These are phyloP conservation scores for Melospiza georgiana DNA, from an alignment of 2,113 vertebrate genomes.

Conservation along the genomic window DNA sequence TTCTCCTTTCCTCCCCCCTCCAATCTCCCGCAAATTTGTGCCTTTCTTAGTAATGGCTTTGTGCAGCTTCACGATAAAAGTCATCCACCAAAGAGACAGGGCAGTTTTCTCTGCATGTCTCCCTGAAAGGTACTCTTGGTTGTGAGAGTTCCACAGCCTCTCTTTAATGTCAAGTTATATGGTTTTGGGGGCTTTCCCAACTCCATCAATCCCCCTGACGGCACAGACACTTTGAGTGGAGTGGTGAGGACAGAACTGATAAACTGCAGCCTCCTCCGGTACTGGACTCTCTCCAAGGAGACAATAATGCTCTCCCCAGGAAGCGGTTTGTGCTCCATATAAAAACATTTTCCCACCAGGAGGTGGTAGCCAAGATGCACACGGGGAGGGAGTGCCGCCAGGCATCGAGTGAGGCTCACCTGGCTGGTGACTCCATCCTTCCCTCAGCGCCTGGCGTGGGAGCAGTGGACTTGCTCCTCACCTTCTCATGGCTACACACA, in stretches of 20 bases:
- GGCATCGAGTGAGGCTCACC: not conserved
- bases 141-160: not conserved
- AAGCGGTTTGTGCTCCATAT: not conserved
- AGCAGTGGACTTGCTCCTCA: not conserved
- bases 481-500: rapidly evolving
- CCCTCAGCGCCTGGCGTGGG: not conserved
- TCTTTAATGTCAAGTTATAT: conserved; percentile 59
- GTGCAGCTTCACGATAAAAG: conserved; percentile 32
- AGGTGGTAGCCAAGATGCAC: conserved; percentile 30
- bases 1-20: not conserved
- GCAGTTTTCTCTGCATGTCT: not conserved
- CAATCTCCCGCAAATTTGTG: not conserved
- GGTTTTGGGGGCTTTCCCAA: conserved; percentile 56
- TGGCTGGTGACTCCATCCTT: not conserved
- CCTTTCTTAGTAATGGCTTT: conserved; percentile 33
- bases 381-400: not conserved
- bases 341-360: conserved; percentile 33
- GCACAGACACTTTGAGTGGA: conserved; percentile 47
- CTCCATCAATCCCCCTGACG: conserved; percentile 39
- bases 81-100: conserved; percentile 22
- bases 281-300: conserved; percentile 23
- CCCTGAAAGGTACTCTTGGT: conserved; percentile 29
- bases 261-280: conserved; percentile 35
- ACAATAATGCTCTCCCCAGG: conserved; percentile 29
- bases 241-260: conserved; percentile 50